phyloP scores from a whole-genome alignment of 2,113 vertebrate genomes.

The Cebus imitator region DNA sequence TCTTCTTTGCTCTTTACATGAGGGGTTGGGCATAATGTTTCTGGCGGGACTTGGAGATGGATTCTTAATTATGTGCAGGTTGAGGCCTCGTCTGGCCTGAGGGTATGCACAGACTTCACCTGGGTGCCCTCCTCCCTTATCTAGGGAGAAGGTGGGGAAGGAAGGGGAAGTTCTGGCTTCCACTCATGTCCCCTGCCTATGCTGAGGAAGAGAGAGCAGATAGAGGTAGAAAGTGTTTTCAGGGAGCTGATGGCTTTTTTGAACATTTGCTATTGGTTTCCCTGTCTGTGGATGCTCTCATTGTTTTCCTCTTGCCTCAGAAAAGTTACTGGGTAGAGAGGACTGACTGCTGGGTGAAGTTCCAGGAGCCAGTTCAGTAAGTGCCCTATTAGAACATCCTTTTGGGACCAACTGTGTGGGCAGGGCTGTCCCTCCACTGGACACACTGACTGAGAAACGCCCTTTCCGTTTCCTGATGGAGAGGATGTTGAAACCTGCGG shows the following conservation, averaged over 20 bases:
- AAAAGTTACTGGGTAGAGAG: slow-evolving; percentile 7
- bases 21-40: neutral
- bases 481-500: slow-evolving; percentile 57
- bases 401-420: slow-evolving; percentile 39
- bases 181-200: neutral
- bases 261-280: neutral
- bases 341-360: slow-evolving; percentile 7
- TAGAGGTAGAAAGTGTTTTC: neutral
- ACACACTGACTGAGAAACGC: slow-evolving; percentile 15
- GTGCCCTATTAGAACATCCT: slow-evolving; percentile 35
- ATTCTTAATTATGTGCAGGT: slow-evolving; percentile 26
- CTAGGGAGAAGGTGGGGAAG: slow-evolving; percentile 1
- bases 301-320: slow-evolving; percentile 26
- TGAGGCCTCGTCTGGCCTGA: neutral
- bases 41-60: slow-evolving; percentile 27
- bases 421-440: slow-evolving; percentile 26
- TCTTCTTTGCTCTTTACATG: slow-evolving; percentile 19
- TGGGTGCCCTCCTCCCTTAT: neutral
- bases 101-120: neutral
- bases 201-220: neutral
- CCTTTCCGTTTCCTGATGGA: slow-evolving; percentile 61
- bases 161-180: neutral
- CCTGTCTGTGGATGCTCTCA: neutral
- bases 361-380: slow-evolving; percentile 47
- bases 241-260: neutral